Base-by-base conservation (phyloP, 2,888 invertebrate species). In the Sminthurinus aureus region DNA sequence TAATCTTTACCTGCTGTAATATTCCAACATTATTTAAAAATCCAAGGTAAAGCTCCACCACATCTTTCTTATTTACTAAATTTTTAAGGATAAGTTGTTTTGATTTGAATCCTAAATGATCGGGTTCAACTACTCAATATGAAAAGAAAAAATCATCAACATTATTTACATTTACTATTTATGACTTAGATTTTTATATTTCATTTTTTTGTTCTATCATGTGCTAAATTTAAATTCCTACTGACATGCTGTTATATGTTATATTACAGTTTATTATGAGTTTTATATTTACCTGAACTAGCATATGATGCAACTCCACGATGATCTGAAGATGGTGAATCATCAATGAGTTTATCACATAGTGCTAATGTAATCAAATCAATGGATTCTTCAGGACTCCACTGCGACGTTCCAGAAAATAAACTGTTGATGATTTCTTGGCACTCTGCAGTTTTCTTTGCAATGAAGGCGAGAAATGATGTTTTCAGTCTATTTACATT, bases 251-350 rank as follows among this genome's bases (percentile, higher is more conserved):
- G 9, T 64, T 2, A 64, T 18, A 18, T n/a, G 9, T 38, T 38
- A 38, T 38, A 38, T 6, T 38, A 38, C 1, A 38, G 6, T 38
- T 38, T 38, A 38, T 38, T 38, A 38, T 38, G 1, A 67, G n/a
- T 8, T n/a, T 12, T 26, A 51, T 9, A 75, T 13, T n/a, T 69
- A 79, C 79, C 71, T 38, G 82, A 67, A 51, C 82, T 82, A 52
- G 77, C 82, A 24, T 77, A 82, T 22, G 77, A 51, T 51, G 71
- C 11, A 11, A 24, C 75, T 24, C 78, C 82, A 15, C 95, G 91
- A 0, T 98, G 98, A 92, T 98, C 98, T 18, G 95, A 94, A 0
- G 95, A 94, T 0, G 98, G 97, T 87, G 94, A 93, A 91, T 98
- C 97, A 90, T 98, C 87, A 18, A 88, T 84, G 1, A 88, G 78